Evolutionary conservation across 1,140 invertebrate species (phyloP), one percentile per base, ranked within the genome.

Genomic region (Cecropterus lyciades): DNA sequence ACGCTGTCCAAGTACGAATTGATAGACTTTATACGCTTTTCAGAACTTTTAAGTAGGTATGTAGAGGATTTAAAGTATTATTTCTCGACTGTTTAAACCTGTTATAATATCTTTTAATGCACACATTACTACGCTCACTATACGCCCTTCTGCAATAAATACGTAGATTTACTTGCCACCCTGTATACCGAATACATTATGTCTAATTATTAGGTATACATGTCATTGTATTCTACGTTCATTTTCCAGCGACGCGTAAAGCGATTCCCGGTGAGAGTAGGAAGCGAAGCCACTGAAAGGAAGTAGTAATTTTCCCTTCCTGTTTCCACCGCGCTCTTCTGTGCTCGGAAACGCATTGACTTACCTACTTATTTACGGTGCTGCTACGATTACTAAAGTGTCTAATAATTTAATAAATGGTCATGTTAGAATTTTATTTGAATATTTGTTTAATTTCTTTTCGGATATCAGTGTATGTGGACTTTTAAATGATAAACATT

Each of bases 221-320:
- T n/a, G n/a, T n/a, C n/a, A n/a, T n/a, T 40, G 24, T 62, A 51
- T 15, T 49, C 16, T 7, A 51, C 59, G n/a, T 51, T 51, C 30
- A 62, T 62, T 51, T 42, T 37, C 46, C 46, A 46, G 4, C 56
- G 33, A 42, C 46, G 15, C 11, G 59, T 37, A 62, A 14, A 60
- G 46, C 59, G 30, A 37, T 51, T 62, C 46, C 46, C 59, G 59
- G 59, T 62, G 48, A 51, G 17, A 37, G 17, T 13, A 62, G 57
- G 59, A 62, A 62, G 59, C 17, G 17, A 51, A 62, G n/a, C 17
- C 46, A 51, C 48, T 62, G 48, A 60, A 62, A 37, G 59, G 59
- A 62, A 62, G 59, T 62, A 62, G 59, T 62, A 51, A 62, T 62
- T 62, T 62, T 15, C 16, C 40, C 46, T 62, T 62, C 59, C 59